Base-by-base conservation (phyloP, 2,888 invertebrate genomes). In the Tetropium fuscum region DNA sequence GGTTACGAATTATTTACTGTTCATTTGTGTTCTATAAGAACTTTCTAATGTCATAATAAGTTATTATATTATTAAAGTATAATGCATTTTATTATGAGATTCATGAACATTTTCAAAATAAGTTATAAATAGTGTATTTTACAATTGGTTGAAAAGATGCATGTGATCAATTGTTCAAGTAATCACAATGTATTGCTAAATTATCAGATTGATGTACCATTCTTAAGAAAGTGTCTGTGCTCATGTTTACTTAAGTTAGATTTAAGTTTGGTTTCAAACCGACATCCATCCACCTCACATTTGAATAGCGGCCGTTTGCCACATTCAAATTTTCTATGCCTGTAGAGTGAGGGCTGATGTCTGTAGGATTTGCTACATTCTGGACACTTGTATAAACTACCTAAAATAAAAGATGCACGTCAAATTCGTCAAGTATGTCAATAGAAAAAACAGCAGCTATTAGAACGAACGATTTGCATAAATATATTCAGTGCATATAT, bases 271-370 rank as follows among this genome's bases (percentile, higher is more conserved):
- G 64, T 27, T 40, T 63, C 59, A 27, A 63, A 67, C 0, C 15
- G 3, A 43, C 67, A 67, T 13, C 49, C 60, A 1, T 41, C 18
- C 16, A 51, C 16, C 4, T 61, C 20, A 44, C 73, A 73, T 41
- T 69, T 71, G 47, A 64, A 64, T 6, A 65, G 69, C 15, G 70
- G 66, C 34, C 63, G 60, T 6, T 64, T 59, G 7, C 70, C 71
- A 48, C 74, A 73, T 57, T 74, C 73, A 25, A 66, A 68, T 38
- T 66, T 64, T 34, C 67, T 44, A 44, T 74, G 72, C 11, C 65
- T 54, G 19, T 60, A 54, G 7, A 71, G 34, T 1, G 62, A 60
- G 6, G 51, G 48, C 11, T 56, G 57, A 15, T 62, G 54, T 45
- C 51, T 62, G 58, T 68, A 69, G 6, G 34, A 47, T 48, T 51